Percentiles rank a stretch among this genome's conserved stretches.
Conservation (phyloP, 2,797 vertebrate species). For the Pangasius mekongensis region DNA sequence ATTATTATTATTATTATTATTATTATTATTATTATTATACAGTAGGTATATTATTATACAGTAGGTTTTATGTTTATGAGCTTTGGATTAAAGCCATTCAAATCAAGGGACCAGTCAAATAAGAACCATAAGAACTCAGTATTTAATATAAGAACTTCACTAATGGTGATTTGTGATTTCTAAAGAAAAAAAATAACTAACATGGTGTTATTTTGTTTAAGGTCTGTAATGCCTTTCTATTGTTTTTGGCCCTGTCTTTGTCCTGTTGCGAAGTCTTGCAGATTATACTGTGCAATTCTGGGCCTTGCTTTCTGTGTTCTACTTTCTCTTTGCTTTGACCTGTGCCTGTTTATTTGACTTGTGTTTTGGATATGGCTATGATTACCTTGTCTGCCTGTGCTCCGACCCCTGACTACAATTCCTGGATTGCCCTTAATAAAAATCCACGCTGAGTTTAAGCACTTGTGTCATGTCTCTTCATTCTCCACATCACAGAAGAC, state of each 20-base stretch:
- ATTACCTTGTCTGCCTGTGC: neutral
- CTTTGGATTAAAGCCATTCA: neutral
- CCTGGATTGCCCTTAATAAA: too few relatives aligned
- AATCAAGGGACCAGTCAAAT: neutral
- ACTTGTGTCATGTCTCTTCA: neutral
- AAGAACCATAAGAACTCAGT: neutral
- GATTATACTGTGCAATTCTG: neutral
- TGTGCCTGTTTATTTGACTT: neutral
- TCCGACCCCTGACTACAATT: too few relatives aligned
- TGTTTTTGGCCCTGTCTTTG: too few relatives aligned
- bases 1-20: neutral
- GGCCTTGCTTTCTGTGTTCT: neutral
- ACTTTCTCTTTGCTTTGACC: neutral
- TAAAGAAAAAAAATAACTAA: too few relatives aligned
- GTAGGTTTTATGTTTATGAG: neutral
- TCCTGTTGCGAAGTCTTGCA: neutral
- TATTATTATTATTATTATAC: neutral
- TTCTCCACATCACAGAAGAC: neutral
- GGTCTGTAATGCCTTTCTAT: too few relatives aligned
- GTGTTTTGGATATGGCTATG: neutral
- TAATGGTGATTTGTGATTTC: neutral
- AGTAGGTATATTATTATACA: neutral
- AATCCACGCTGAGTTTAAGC: too few relatives aligned
- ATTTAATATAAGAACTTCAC: neutral
- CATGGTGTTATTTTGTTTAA: too few relatives aligned